These are phyloP conservation scores for Hybognathus amarus DNA, from an alignment of 2,797 vertebrate genomes.

Conservation along the genomic window DNA sequence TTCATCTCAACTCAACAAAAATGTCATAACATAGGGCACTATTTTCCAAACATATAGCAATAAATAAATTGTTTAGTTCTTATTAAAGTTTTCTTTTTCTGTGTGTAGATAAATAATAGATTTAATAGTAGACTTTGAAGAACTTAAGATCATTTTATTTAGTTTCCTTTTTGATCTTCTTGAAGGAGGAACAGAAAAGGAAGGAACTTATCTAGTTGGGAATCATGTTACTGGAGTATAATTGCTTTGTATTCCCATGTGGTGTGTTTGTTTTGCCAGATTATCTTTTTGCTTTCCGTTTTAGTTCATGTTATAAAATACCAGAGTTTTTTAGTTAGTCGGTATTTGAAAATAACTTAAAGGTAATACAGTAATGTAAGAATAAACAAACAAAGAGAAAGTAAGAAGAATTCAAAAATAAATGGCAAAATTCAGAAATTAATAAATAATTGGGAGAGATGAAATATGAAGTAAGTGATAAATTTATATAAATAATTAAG, in stretches of 20 bases:
- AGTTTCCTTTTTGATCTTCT: conserved; percentile 24
- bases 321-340: no score
- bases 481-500: background rate
- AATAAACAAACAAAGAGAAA: background rate
- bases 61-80: background rate
- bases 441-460: background rate
- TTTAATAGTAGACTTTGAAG: background rate
- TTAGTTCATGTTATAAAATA: conserved; percentile 24
- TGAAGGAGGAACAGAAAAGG: background rate
- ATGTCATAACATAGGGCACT: background rate
- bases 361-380: background rate
- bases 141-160: conserved; percentile 7
- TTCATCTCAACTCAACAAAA: background rate
- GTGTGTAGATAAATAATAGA: background rate
- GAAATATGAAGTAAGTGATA: background rate
- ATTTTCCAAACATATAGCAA: background rate
- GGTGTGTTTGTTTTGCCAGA: conserved; percentile 37
- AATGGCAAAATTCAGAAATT: background rate
- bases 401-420: background rate
- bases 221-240: conserved; percentile 53
- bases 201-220: conserved; percentile 52
- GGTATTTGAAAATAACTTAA: background rate
- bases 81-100: background rate
- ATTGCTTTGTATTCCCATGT: conserved; percentile 50
- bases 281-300: conserved; percentile 34